These are phyloP conservation scores for Pristionchus japonicus DNA, from an alignment of 2,888 invertebrate species.

Conservation along the genomic window DNA sequence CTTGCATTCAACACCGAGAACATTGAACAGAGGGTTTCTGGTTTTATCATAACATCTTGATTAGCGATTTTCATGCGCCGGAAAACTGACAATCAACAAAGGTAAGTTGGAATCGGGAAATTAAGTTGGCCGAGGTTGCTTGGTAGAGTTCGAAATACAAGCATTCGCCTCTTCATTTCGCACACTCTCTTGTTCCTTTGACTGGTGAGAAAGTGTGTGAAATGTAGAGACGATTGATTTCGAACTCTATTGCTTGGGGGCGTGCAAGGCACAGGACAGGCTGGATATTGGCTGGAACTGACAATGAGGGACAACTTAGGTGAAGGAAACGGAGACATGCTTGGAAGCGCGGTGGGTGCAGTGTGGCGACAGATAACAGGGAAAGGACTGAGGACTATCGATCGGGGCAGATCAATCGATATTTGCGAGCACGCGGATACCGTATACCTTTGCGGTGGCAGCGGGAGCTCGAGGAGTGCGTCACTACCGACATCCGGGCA, in stretches of 20 bases:
- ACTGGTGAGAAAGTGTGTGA: no score
- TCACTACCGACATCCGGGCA: slow-evolving; percentile 45
- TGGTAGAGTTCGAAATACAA: no score
- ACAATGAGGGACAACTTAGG: no score
- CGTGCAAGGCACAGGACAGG: no score
- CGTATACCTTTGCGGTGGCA: slow-evolving; percentile 44
- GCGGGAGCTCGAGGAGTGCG: slow-evolving; percentile 23
- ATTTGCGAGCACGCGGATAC: neutral
- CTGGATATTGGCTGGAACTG: no score
- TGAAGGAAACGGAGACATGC: neutral
- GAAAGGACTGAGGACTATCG: neutral
- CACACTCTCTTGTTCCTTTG: no score
- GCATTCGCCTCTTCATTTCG: no score
- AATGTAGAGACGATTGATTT: no score
- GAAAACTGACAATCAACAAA: neutral
- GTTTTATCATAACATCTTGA: neutral
- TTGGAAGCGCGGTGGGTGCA: neutral
- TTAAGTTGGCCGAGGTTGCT: no score
- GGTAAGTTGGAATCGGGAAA: neutral
- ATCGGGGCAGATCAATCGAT: neutral
- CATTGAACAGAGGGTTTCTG: neutral
- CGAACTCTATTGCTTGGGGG: no score
- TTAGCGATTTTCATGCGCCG: neutral
- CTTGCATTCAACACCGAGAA: neutral
- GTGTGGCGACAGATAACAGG: neutral